phyloP scores from a whole-genome alignment of 2,888 invertebrate genomes.

The Argyresthia albistria region DNA sequence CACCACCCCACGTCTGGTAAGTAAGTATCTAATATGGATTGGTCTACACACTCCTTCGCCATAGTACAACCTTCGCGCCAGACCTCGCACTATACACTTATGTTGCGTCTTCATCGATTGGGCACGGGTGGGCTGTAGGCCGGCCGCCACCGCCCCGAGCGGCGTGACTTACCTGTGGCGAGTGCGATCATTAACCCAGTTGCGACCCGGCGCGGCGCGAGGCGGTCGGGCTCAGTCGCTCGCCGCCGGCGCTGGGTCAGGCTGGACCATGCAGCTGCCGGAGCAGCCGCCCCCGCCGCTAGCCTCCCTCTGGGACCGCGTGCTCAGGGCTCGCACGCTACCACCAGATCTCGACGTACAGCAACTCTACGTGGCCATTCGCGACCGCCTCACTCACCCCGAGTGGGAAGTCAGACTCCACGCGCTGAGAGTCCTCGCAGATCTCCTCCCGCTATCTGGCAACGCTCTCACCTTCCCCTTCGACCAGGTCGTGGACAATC shows the following conservation, averaged over 20 bases:
- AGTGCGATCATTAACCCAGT: conserved; percentile 70
- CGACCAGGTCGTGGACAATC: conserved; percentile 82
- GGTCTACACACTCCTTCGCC: background rate
- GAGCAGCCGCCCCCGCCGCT: conserved; percentile 68
- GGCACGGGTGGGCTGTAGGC: conserved; percentile 23
- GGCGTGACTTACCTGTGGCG: conserved; percentile 42
- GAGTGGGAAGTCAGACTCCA: conserved; percentile 90
- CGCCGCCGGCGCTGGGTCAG: conserved; percentile 24
- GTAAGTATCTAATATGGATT: no score
- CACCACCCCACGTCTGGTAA: no score
- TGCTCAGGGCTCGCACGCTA: conserved; percentile 80
- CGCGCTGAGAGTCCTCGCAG: conserved; percentile 83
- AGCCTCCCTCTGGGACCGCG: conserved; percentile 87
- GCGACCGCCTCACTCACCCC: conserved; percentile 81
- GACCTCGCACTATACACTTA: background rate
- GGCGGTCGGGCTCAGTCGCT: conserved; percentile 38
- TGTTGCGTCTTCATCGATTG: conserved; percentile 46
- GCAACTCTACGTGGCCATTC: conserved; percentile 79
- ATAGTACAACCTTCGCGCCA: background rate
- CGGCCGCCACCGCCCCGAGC: conserved; percentile 11
- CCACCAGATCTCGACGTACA: conserved; percentile 78
- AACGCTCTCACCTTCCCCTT: conserved; percentile 79
- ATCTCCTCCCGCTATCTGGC: conserved; percentile 82
- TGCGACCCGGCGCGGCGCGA: conserved; percentile 51
- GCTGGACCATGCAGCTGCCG: conserved; percentile 54